Percentiles rank a stretch among this genome's conserved stretches.
Conservation (phyloP, 2,797 vertebrate species). For the Pelochelys cantorii region DNA sequence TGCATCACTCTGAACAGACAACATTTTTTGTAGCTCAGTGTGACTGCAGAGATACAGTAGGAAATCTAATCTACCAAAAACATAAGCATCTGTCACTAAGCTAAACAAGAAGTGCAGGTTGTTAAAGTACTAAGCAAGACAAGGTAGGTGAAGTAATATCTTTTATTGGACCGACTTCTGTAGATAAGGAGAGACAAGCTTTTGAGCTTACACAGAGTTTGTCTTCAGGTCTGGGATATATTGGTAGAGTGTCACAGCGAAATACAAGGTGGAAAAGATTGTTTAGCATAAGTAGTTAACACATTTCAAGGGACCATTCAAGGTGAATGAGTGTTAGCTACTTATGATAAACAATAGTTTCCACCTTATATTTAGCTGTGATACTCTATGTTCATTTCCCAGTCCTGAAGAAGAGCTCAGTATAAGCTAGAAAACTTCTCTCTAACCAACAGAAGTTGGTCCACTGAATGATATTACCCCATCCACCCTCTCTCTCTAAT, state of each 20-base stretch:
- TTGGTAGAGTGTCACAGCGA: background rate
- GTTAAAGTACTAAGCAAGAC: background rate
- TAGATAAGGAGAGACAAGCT: background rate
- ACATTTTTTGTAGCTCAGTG: background rate
- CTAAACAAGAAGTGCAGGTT: background rate
- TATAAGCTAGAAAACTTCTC: background rate
- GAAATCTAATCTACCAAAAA: background rate
- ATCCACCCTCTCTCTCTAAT: background rate
- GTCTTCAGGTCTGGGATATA: background rate
- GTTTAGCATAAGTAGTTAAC: background rate
- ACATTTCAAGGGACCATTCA: background rate
- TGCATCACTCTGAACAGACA: background rate
- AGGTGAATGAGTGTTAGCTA: background rate
- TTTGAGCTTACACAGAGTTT: background rate
- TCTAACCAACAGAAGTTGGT: background rate
- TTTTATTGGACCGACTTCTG: background rate
- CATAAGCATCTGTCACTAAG: background rate
- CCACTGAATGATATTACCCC: background rate
- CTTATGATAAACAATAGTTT: background rate
- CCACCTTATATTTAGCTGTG: background rate
- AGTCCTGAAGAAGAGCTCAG: background rate
- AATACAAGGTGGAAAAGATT: background rate
- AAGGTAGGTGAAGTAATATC: background rate
- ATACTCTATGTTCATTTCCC: background rate
- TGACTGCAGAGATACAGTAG: background rate